phyloP scores from a whole-genome alignment of 2,113 vertebrate genomes.

The Struthio camelus region DNA sequence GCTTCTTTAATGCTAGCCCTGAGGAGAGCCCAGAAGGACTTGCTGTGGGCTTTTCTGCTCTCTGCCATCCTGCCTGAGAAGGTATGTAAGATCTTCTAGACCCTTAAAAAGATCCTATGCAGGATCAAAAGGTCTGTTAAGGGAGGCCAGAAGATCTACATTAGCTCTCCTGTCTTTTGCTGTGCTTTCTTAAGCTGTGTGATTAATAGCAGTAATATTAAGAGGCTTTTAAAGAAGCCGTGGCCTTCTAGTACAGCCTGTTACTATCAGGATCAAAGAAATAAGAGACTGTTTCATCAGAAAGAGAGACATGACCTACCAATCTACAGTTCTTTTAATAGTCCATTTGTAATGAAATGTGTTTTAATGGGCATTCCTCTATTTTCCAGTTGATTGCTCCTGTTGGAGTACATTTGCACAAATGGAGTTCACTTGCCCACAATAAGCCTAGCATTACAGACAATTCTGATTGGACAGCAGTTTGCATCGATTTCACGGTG shows the following conservation, averaged over 20 bases:
- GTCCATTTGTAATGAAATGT: slow-evolving; percentile 18
- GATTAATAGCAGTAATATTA: not conserved
- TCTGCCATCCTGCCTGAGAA: not conserved
- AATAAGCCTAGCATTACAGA: not conserved
- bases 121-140: not conserved
- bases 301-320: slow-evolving; percentile 10
- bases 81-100: not conserved
- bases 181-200: not conserved
- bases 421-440: slow-evolving; percentile 8
- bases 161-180: not conserved
- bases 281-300: slow-evolving; percentile 5
- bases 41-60: not conserved
- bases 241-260: not conserved
- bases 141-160: not conserved
- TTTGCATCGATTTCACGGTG: not conserved
- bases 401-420: not conserved
- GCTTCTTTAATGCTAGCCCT: not conserved
- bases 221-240: slow-evolving; percentile 1
- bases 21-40: not conserved
- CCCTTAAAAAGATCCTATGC: not conserved
- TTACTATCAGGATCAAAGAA: slow-evolving; percentile 44
- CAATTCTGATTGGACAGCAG: not conserved
- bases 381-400: slow-evolving; percentile 41
- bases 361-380: slow-evolving; percentile 28
- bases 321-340: slow-evolving; percentile 43